Base-by-base conservation (phyloP, 2,888 invertebrate genomes). In the Chydorus sphaericus region DNA sequence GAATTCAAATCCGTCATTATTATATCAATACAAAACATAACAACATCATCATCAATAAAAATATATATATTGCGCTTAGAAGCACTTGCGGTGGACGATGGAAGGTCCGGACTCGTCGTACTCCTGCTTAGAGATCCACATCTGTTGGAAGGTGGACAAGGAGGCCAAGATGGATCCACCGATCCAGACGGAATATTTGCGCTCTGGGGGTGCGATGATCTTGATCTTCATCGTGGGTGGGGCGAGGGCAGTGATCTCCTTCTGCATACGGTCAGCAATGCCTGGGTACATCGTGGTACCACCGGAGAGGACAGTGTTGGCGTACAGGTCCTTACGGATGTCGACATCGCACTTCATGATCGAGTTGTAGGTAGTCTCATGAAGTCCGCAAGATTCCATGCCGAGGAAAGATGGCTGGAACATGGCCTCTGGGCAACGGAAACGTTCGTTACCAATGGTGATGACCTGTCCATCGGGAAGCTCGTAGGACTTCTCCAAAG, bases 301-400 rank as follows among this genome's bases (percentile, higher is more conserved):
- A 71, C 87, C 87, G 66, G 89, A 89, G 74, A 90, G 80, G 71
- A 90, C 89, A 64, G 85, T 86, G 82, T 87, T 87, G 79, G 87
- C 87, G 77, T 88, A 88, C 79, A 88, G 76, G 77, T 88, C 87
- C 81, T 87, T 87, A 76, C 88, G 82, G 77, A 89, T 90, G 70
- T 89, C 89, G 61, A 90, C 86, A 72, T 90, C 90, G 75, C 89
- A 90, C 79, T 88, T 90, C 89, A 89, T 89, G 79, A 90, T 90
- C 63, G 87, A 87, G 76, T 86, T 89, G 81, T 88, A 91, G 63
- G 85, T 85, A 64, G 87, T 88, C 74, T 89, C 88, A 71, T 89
- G 88, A 70, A 89, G 85, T 66, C 87, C 87, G 72, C 83, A 83
- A 58, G 86, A 84, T 74, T 88, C 87, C 87, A 88, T 88, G 61